phyloP scores from a whole-genome alignment of 2,888 invertebrate species.

The Nowickia ferox region DNA sequence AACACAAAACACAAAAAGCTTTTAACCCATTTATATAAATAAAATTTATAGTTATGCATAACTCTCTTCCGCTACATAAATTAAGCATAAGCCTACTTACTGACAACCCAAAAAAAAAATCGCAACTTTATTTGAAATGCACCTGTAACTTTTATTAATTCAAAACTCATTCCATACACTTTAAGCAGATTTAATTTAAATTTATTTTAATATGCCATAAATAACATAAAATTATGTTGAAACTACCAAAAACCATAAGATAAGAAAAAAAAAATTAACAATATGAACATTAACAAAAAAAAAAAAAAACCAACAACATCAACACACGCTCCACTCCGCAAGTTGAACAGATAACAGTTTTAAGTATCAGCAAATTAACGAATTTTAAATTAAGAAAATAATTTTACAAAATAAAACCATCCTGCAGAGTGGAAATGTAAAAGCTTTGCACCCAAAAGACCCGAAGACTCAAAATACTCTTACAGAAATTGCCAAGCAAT shows the following conservation, averaged over 20 bases:
- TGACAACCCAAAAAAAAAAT: no score
- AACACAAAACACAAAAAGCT: no score
- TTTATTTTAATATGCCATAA: constrained; percentile 68
- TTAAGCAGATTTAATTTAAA: constrained; percentile 62
- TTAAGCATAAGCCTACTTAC: background rate
- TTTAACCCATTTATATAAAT: no score
- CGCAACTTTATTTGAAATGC: constrained; percentile 40
- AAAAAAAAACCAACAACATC: background rate
- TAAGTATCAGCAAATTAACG: constrained; percentile 72
- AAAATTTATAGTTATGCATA: no score
- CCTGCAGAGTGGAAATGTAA: background rate
- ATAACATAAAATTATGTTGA: constrained; percentile 46
- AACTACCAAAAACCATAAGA: constrained; percentile 8
- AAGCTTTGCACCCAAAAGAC: constrained; percentile 9
- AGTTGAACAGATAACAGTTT: constrained; percentile 58
- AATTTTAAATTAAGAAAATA: constrained; percentile 66
- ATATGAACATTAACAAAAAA: constrained; percentile 25
- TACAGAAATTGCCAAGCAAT: constrained; percentile 60
- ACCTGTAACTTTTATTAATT: constrained; percentile 37
- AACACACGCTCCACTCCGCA: constrained; percentile 13
- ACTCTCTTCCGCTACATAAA: background rate
- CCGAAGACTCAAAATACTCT: background rate
- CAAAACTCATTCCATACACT: background rate
- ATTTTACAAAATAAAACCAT: constrained; percentile 48
- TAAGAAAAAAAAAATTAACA: constrained; percentile 50